Percentiles rank a stretch among this genome's conserved stretches.
These are phyloP conservation scores for Tachycineta bicolor DNA, from an alignment of 2,113 vertebrate species.

Conservation along the genomic window DNA sequence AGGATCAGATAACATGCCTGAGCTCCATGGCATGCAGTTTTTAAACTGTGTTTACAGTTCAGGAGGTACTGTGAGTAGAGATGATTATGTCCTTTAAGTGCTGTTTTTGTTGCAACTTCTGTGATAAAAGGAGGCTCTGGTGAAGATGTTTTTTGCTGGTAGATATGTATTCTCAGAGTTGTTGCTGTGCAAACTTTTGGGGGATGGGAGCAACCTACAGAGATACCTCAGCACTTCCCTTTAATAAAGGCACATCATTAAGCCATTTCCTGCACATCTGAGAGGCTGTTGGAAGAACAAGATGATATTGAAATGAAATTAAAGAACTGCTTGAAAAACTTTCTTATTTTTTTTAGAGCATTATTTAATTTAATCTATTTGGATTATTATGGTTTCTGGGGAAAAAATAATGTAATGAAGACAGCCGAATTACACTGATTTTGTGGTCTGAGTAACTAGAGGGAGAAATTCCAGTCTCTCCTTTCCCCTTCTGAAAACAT, in stretches of 20 bases:
- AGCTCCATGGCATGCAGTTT: background rate
- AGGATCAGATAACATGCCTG: conserved; percentile 28
- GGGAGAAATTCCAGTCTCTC: background rate
- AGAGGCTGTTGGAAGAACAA: conserved; percentile 39
- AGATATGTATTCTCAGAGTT: background rate
- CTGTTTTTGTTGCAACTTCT: conserved; percentile 21
- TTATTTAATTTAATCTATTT: conserved; percentile 68
- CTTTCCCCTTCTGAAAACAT: background rate
- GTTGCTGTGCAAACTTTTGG: conserved; percentile 1
- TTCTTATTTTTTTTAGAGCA: background rate
- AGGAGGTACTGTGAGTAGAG: conserved; percentile 27
- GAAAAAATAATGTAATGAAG: conserved; percentile 63
- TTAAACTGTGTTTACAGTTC: conserved; percentile 46
- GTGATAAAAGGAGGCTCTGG: background rate
- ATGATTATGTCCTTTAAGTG: conserved; percentile 47
- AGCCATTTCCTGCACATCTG: conserved; percentile 49
- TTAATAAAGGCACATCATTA: conserved; percentile 44
- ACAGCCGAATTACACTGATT: conserved; percentile 30
- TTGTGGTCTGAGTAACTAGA: conserved; percentile 31
- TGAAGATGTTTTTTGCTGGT: background rate
- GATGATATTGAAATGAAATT: conserved; percentile 65
- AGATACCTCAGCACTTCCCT: conserved; percentile 16
- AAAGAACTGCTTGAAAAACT: conserved; percentile 48
- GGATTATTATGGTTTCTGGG: conserved; percentile 33
- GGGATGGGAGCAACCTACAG: conserved; percentile 3